Base-by-base conservation (phyloP, 2,888 invertebrate species). In the Alloscopus bannaensis region DNA sequence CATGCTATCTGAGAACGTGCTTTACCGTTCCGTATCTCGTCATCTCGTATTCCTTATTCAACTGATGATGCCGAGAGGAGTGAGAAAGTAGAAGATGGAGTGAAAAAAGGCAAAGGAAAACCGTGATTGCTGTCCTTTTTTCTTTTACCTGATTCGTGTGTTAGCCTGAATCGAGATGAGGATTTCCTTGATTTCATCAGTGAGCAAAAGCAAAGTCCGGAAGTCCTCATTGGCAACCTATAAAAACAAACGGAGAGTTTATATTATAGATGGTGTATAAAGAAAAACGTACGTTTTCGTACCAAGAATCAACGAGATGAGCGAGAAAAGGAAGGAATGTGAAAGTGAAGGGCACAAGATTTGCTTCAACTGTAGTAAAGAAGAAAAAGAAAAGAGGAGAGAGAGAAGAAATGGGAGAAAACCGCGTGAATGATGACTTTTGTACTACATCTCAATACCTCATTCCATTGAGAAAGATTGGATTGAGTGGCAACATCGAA, bases 401-500 rank as follows among this genome's bases (percentile, higher is more conserved):
- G 36, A 13, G 36, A 36, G 6, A 8, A 36, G 8, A 36, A 36
- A 13, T 36, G 13, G 36, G 6, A 8, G 8, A 36, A 36, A 36
- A 36, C 36, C 6, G 13, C 8, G 36, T 6, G 8, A 36, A 36
- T 36, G 36, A 36, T 36, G 36, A 36, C 36, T 8, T 13, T 6
- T 36, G 36, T 8, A 8, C 6, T 8, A 36, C 36, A 8, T 36
- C 13, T 13, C n/a, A 45, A 59, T 31, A 59, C 59, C 20, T 29
- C 18, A 59, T 29, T 16, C 13, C 28, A 1, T 24, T 55, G 28
- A 1, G 18, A 13, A 28, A 11, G 24, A 36, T 20, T 55, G 57
- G 50, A 75, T 45, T 75, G 75, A 13, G 40, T 75, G 1, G 73
- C 73, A 1, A 73, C 62, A 18, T 62, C 62, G 42, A 65, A 59